Evolutionary conservation across 2,888 invertebrate species (phyloP).

Genomic region (Tortrix viridana): DNA sequence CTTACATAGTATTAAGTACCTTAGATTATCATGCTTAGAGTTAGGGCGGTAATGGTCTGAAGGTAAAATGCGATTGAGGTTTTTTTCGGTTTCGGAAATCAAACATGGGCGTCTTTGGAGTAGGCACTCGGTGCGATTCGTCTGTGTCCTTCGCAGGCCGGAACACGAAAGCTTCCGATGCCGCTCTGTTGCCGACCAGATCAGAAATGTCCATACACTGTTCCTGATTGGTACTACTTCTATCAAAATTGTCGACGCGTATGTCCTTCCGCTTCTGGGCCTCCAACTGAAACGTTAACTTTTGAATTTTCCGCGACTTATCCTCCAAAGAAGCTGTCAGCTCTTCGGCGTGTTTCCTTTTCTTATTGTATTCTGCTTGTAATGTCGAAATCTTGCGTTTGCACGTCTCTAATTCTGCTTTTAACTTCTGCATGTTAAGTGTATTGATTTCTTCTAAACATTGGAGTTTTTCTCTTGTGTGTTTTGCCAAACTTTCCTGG

Average conservation of each 20-base stretch:
- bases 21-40: slow-evolving; percentile 18
- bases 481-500: slow-evolving; percentile 77
- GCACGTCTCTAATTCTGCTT: slow-evolving; percentile 75
- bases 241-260: slow-evolving; percentile 58
- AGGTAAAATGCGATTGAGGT: slow-evolving; percentile 63
- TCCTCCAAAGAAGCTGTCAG: slow-evolving; percentile 72
- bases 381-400: slow-evolving; percentile 73
- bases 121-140: slow-evolving; percentile 60
- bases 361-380: slow-evolving; percentile 73
- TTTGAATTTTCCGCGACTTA: slow-evolving; percentile 75
- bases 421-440: slow-evolving; percentile 73
- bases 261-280: slow-evolving; percentile 73
- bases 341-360: slow-evolving; percentile 75
- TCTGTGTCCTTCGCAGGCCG: slow-evolving; percentile 66
- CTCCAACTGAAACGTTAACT: slow-evolving; percentile 74
- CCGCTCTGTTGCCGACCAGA: slow-evolving; percentile 65
- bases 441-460: slow-evolving; percentile 76
- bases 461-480: slow-evolving; percentile 73
- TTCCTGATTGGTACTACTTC: slow-evolving; percentile 57
- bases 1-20: neutral
- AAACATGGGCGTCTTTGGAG: slow-evolving; percentile 75
- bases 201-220: slow-evolving; percentile 75
- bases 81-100: slow-evolving; percentile 67
- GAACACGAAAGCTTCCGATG: slow-evolving; percentile 70
- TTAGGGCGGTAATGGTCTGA: slow-evolving; percentile 66